Evolutionary conservation across 1,140 invertebrate genomes (phyloP), one percentile per base, ranked within the genome.

Genomic region (Diorhabda carinulata): DNA sequence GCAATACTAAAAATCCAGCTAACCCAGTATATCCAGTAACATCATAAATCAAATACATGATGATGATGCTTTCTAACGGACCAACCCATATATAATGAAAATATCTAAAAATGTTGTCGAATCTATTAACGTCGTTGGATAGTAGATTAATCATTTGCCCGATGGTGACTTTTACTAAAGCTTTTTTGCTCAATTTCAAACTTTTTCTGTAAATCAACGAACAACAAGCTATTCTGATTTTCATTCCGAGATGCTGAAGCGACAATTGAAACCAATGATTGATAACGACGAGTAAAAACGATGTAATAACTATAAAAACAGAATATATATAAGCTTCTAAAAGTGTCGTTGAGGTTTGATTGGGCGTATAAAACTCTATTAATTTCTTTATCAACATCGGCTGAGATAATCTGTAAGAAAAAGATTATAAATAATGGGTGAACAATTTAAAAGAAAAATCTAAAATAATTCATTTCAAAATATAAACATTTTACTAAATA

Each of bases 121-220:
- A 92, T 41, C 89, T 81, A 41, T 87, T 89, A 6, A 91, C 87
- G 76, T 96, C 94, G 69, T 96, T 96, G 2, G 94, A 94, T 63
- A 96, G 80, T 1, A 97, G 83, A 80, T 96, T 97, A 0, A 97
- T 90, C 64, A 95, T 91, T 78, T 94, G 91, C 0, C 94, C 94
- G 3, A 90, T 84, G 1, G 93, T 89, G 1, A 92, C 93, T 79
- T 91, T 87, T 0, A 87, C 88, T 10, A 94, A 80, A n/a, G 92
- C 89, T n/a, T 84, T 86, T 71, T 84, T 85, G 4, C 86, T 88
- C 0, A 90, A 75, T 72, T 81, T 82, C 57, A 90, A 77, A 2
- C 84, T 91, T 89, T 87, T 96, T 93, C 79, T 88, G 78, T 95
- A 96, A 64, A 96, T 89, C 0, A 96, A 79, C 0, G 92, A 90